These are phyloP conservation scores for Sphecodes monilicornis DNA, from an alignment of 2,888 invertebrate species.

Conservation along the genomic window DNA sequence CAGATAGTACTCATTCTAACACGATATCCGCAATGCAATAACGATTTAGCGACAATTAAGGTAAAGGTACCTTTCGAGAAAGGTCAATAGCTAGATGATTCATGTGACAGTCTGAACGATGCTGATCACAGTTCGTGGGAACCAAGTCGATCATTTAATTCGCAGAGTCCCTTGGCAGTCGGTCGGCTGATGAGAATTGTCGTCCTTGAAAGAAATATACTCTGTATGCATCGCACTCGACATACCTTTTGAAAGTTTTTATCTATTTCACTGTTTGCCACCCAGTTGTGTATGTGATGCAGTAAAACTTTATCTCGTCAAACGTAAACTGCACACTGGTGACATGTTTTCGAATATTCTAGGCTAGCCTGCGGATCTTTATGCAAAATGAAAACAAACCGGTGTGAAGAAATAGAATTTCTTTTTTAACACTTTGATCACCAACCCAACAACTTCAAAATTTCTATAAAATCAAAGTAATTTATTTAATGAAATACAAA, in stretches of 20 bases:
- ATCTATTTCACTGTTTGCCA: not conserved
- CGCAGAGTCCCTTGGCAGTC: conserved; percentile 36
- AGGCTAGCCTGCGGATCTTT: too few species aligned
- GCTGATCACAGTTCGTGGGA: conserved; percentile 56
- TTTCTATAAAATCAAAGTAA: too few species aligned
- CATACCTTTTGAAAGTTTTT: conserved; percentile 19
- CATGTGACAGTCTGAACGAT: conserved; percentile 29
- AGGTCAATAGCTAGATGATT: conserved; percentile 53
- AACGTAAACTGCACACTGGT: not conserved
- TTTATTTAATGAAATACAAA: too few species aligned
- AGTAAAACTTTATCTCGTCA: not conserved
- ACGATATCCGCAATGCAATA: not conserved
- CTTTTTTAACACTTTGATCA: too few species aligned
- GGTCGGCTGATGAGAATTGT: conserved; percentile 41
- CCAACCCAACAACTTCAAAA: too few species aligned
- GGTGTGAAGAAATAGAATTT: too few species aligned
- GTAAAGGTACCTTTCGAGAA: conserved; percentile 45
- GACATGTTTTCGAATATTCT: not conserved
- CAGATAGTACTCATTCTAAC: not conserved
- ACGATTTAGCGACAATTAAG: conserved; percentile 21
- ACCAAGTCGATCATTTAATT: conserved; percentile 53
- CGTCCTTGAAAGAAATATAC: conserved; percentile 43
- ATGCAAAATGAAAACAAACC: too few species aligned
- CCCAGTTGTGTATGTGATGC: not conserved
- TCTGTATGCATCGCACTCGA: not conserved